Evolutionary conservation across 2,888 invertebrate species (phyloP), one percentile per base, ranked within the genome.

Genomic region (Napeogenes inachia): DNA sequence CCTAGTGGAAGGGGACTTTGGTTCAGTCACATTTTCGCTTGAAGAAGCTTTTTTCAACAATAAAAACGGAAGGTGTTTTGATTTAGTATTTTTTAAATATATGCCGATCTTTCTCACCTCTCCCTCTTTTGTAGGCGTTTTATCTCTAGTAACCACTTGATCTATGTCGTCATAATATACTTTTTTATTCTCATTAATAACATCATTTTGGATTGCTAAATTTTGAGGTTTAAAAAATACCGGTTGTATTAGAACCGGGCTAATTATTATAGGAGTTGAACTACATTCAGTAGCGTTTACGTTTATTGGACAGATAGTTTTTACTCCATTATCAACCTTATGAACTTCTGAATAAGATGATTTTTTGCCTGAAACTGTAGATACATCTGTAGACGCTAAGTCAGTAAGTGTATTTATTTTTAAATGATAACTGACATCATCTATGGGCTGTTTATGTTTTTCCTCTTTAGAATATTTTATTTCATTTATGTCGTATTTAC

Each of bases 151-250:
- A 21, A 77, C 67, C 32, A 89, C 85, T 78, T 86, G 82, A 68
- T 86, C 80, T 6, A 85, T 88, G 65, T 89, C 89, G 62, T 85
- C 81, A 55, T 87, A 90, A 68, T 85, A 90, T 13, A 89, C 75
- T 59, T 77, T 81, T 63, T 79, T 81, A 50, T 64, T 67, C 60
- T 78, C 74, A 61, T 67, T 68, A 53, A 68, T 71, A 21, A 63
- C 45, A 0, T 77, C 70, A 45, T 62, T 45, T 57, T 65, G 62
- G 55, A 63, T 35, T 21, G 60, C 38, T 35, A 56, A 13, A 53
- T 64, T 53, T 33, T 70, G 61, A 8, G 79, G 72, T 71, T 82
- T 82, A 30, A 86, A 82, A 61, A 84, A 80, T 56, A 88, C 73
- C 0, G 88, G 87, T 55, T 81, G 83, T 70, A 88, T 82, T 61